phyloP scores from a whole-genome alignment of 2,888 invertebrate genomes.

The Neria commutata region DNA sequence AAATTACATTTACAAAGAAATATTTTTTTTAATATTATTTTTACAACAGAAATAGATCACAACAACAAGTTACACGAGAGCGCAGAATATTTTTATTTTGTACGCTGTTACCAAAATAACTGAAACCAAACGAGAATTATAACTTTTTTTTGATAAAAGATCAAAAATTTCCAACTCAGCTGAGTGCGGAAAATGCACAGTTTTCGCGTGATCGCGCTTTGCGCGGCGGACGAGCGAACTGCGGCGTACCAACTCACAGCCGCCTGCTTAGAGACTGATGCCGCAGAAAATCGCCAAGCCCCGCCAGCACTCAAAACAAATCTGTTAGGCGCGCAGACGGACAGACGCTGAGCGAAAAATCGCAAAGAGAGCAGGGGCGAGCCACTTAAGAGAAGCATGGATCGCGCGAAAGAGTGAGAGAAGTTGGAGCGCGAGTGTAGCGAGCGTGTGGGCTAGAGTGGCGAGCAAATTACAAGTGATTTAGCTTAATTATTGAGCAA shows the following conservation, averaged over 20 bases:
- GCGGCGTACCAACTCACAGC: background rate
- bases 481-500: no score
- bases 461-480: no score
- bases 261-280: slow-evolving; percentile 30
- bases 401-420: background rate
- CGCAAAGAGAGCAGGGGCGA: background rate
- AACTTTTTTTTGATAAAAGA: no score
- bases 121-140: no score
- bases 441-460: background rate
- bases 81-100: no score
- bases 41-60: no score
- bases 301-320: slow-evolving; percentile 14
- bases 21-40: no score
- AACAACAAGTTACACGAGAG: no score
- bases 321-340: background rate
- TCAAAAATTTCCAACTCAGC: no score
- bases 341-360: background rate
- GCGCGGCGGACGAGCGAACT: slow-evolving; percentile 8
- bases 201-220: background rate
- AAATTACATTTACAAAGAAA: no score
- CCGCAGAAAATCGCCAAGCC: slow-evolving; percentile 26
- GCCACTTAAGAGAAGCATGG: background rate
- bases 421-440: background rate
- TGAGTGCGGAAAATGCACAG: background rate
- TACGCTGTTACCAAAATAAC: no score